Evolutionary conservation across 2,888 invertebrate genomes (phyloP).

Genomic region (Pachydiplax longipennis): DNA sequence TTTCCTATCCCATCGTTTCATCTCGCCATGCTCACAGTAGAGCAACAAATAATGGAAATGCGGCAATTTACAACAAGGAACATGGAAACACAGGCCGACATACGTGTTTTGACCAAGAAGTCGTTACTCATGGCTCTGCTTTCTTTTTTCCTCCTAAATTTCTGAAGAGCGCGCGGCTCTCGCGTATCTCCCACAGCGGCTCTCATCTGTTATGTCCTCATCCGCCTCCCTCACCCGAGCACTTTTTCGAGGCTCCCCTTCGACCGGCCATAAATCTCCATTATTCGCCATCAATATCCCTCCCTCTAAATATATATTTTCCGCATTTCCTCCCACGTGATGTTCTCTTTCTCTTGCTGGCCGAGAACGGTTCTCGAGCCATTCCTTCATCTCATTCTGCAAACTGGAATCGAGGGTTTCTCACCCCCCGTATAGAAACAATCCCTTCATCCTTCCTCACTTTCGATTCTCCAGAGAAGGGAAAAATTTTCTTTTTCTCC

Average conservation of each 20-base stretch:
- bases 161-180: background rate
- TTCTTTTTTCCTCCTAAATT: background rate
- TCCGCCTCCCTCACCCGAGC: background rate
- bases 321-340: background rate
- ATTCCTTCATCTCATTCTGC: no score
- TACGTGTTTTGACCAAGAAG: background rate
- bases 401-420: no score
- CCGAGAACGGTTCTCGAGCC: no score
- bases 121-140: background rate
- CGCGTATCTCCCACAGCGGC: background rate
- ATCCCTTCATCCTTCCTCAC: background rate
- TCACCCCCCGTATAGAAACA: no score
- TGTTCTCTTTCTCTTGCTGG: background rate
- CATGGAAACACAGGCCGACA: background rate
- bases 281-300: background rate
- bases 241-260: background rate
- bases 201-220: background rate
- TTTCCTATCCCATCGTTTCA: background rate
- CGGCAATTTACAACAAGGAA: background rate
- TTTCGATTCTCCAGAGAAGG: background rate
- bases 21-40: background rate
- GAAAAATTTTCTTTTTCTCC: background rate
- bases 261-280: background rate
- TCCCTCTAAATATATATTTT: background rate
- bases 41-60: background rate